Conservation (phyloP, 1,140 invertebrate species). For the Chironomus tepperi region DNA sequence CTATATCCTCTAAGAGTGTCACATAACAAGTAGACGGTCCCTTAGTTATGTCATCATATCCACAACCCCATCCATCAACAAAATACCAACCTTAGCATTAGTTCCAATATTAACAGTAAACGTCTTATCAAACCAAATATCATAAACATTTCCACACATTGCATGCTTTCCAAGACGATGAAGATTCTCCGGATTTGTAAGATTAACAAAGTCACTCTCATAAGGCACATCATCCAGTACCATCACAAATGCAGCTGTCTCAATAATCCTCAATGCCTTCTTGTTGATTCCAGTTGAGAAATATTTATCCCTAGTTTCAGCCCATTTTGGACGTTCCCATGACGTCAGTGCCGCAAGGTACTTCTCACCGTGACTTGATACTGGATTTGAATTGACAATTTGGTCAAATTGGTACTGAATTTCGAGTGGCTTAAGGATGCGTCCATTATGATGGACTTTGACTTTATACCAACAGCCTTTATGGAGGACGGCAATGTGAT, state of each 20-base stretch:
- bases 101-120: slow-evolving; percentile 83
- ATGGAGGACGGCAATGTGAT: not conserved
- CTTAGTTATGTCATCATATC: no score
- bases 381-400: not conserved
- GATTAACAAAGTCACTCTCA: slow-evolving; percentile 64
- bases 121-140: slow-evolving; percentile 96
- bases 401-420: not conserved
- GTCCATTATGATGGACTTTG: slow-evolving; percentile 40
- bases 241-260: slow-evolving; percentile 85
- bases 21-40: no score
- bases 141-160: slow-evolving; percentile 86
- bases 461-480: slow-evolving; percentile 37
- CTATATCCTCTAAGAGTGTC: no score
- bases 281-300: slow-evolving; percentile 79
- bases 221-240: slow-evolving; percentile 54
- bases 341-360: slow-evolving; percentile 82
- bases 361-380: slow-evolving; percentile 57
- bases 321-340: slow-evolving; percentile 79
- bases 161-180: slow-evolving; percentile 62
- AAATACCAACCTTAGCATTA: slow-evolving; percentile 76
- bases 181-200: slow-evolving; percentile 50
- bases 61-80: not conserved
- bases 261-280: slow-evolving; percentile 75
- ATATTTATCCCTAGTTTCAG: slow-evolving; percentile 59
- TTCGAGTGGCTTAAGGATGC: not conserved